These are phyloP conservation scores for Scaptomyza parva DNA, from an alignment of 2,888 invertebrate genomes.

Conservation along the genomic window DNA sequence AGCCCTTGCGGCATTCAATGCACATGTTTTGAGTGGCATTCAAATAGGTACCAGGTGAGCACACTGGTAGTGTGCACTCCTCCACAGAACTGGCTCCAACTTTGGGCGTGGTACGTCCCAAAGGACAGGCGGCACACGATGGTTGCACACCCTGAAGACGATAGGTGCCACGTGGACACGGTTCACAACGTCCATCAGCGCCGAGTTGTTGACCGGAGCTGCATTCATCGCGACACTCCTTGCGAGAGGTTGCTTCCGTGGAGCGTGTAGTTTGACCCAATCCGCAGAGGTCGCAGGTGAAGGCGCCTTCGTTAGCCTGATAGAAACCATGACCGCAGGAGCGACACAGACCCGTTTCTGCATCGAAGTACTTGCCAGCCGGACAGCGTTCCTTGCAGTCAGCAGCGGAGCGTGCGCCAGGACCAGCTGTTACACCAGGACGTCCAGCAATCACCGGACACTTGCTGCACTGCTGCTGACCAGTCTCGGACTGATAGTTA, in stretches of 20 bases:
- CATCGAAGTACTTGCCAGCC: slow-evolving; percentile 97
- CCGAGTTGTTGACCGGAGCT: slow-evolving; percentile 91
- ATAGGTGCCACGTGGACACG: slow-evolving; percentile 95
- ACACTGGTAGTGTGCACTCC: slow-evolving; percentile 96
- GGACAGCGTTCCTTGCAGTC: slow-evolving; percentile 97
- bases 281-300: slow-evolving; percentile 94
- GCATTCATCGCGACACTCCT: slow-evolving; percentile 96
- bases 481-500: slow-evolving; percentile 96
- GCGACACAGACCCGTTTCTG: slow-evolving; percentile 93
- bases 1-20: slow-evolving; percentile 94
- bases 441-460: slow-evolving; percentile 97
- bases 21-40: slow-evolving; percentile 95
- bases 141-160: slow-evolving; percentile 94
- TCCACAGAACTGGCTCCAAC: slow-evolving; percentile 93
- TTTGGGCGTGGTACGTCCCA: slow-evolving; percentile 95
- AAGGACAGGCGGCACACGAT: slow-evolving; percentile 94
- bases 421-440: slow-evolving; percentile 93
- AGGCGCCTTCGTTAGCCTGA: slow-evolving; percentile 95
- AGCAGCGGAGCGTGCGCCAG: slow-evolving; percentile 94
- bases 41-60: slow-evolving; percentile 92
- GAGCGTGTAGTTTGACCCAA: slow-evolving; percentile 96
- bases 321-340: slow-evolving; percentile 98
- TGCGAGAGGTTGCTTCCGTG: slow-evolving; percentile 93
- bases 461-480: slow-evolving; percentile 93
- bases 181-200: slow-evolving; percentile 95